These are phyloP conservation scores for Antrozous pallidus DNA, from an alignment of 2,797 vertebrate species.

Conservation along the genomic window DNA sequence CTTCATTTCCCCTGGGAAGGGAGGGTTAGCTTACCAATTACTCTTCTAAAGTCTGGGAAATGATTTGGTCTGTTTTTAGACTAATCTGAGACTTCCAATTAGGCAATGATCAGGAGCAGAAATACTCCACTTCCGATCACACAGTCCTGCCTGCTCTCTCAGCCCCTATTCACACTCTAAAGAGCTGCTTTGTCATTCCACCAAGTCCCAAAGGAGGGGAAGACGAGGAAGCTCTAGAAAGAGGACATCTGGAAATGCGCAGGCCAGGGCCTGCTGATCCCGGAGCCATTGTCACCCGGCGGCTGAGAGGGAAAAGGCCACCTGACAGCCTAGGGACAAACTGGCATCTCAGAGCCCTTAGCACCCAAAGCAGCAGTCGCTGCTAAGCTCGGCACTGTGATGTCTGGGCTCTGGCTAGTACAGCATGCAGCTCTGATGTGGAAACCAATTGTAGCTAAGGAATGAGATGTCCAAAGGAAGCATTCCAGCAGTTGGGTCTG, in stretches of 20 bases:
- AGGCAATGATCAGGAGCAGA: neutral
- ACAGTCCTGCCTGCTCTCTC: neutral
- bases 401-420: neutral
- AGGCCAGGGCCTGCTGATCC: neutral
- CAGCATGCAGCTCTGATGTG: neutral
- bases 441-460: neutral
- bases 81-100: constrained; percentile 33
- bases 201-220: neutral
- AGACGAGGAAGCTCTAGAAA: neutral
- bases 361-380: neutral
- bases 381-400: neutral
- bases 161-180: neutral
- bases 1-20: constrained; percentile 40
- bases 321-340: neutral
- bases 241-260: neutral
- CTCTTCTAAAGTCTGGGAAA: neutral
- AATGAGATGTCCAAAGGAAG: neutral
- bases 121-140: neutral
- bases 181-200: neutral
- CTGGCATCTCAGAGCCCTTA: neutral
- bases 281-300: neutral
- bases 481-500: neutral
- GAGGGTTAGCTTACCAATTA: neutral
- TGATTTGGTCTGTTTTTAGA: neutral
- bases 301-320: neutral